Evolutionary conservation across 2,113 vertebrate species (phyloP).

Genomic region (Camelus bactrianus): DNA sequence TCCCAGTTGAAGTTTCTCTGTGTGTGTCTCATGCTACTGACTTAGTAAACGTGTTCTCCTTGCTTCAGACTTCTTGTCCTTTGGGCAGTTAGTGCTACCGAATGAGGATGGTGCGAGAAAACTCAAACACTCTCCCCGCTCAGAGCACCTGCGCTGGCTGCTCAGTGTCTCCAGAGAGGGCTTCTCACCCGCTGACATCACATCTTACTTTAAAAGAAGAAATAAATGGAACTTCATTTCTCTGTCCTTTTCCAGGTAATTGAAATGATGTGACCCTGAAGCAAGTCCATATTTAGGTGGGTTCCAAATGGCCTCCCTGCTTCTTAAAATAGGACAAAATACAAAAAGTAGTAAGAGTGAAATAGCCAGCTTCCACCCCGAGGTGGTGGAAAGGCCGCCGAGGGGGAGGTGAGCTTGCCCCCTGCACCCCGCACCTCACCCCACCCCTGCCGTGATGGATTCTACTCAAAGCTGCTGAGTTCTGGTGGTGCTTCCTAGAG

Average conservation of each 20-base stretch:
- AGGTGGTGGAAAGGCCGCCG: constrained; percentile 52
- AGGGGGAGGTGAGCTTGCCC: constrained; percentile 9
- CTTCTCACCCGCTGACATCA: constrained; percentile 3
- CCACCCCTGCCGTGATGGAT: background rate
- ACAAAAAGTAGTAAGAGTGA: background rate
- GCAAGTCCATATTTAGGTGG: background rate
- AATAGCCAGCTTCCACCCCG: constrained; percentile 50
- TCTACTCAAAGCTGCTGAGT: constrained; percentile 56
- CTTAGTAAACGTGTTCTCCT: background rate
- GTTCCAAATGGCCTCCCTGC: constrained; percentile 43
- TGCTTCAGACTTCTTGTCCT: background rate
- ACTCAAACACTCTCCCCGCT: background rate
- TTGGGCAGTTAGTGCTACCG: background rate
- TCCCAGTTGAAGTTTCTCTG: background rate
- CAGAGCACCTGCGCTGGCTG: background rate
- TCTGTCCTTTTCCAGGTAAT: background rate
- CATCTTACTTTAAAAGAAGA: background rate
- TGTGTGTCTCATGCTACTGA: background rate
- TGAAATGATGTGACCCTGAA: background rate
- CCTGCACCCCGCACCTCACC: no score
- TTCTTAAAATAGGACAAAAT: constrained; percentile 65
- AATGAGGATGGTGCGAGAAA: background rate
- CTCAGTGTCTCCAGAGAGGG: background rate
- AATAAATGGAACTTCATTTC: background rate
- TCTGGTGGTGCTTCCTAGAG: no score